A percentile compares a stretch with the other conserved stretches of the same genome.
Conservation (phyloP, 2,797 vertebrate species). For the Macropodus opercularis region DNA sequence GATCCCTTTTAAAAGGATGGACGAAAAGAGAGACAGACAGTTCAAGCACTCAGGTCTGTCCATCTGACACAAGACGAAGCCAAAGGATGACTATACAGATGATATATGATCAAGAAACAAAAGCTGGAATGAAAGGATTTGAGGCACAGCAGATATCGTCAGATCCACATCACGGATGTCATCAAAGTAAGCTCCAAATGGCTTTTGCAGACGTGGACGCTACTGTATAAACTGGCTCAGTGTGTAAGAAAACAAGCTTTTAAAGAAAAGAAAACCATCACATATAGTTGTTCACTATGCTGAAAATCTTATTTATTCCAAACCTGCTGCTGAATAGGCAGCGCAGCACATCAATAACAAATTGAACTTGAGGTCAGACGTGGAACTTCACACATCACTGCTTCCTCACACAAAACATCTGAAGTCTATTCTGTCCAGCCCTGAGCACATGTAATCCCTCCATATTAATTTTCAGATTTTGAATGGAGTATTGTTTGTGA, state of each 20-base stretch:
- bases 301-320: slow-evolving; percentile 36
- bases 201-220: slow-evolving; percentile 19
- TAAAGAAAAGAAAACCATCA: slow-evolving; percentile 18
- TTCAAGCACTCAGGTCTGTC: slow-evolving; percentile 34
- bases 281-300: slow-evolving; percentile 37
- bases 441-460: slow-evolving; percentile 48
- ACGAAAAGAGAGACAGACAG: neutral
- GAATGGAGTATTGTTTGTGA: slow-evolving; percentile 31
- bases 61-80: slow-evolving; percentile 5
- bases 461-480: slow-evolving; percentile 60
- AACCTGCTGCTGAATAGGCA: slow-evolving; percentile 28
- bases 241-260: slow-evolving; percentile 33
- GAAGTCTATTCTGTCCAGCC: slow-evolving; percentile 53
- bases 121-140: slow-evolving; percentile 16
- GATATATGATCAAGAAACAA: slow-evolving; percentile 18
- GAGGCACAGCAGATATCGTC: slow-evolving; percentile 20
- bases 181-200: slow-evolving; percentile 22
- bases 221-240: slow-evolving; percentile 29
- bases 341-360: slow-evolving; percentile 46
- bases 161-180: slow-evolving; percentile 31
- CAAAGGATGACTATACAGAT: neutral
- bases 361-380: slow-evolving; percentile 56
- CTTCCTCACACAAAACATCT: slow-evolving; percentile 40
- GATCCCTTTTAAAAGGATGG: slow-evolving; percentile 37
- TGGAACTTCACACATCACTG: slow-evolving; percentile 48